These are phyloP conservation scores for Oostethus manadensis DNA, from an alignment of 2,113 vertebrate species.

Conservation along the genomic window DNA sequence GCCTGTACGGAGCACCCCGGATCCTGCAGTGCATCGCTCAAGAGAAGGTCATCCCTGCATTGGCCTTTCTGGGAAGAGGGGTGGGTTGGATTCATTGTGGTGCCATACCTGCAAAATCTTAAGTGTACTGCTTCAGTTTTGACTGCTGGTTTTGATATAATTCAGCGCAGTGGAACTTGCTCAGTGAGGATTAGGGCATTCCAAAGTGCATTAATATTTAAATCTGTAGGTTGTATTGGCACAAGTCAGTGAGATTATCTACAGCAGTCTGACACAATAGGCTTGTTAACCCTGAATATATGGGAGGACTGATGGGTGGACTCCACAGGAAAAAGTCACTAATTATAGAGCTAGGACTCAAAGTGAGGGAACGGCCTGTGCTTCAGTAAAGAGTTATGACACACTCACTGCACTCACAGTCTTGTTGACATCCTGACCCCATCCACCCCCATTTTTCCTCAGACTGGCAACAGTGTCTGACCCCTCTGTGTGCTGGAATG, in stretches of 20 bases:
- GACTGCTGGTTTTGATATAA: neutral
- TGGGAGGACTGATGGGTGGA: constrained; percentile 26
- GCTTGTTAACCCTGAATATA: constrained; percentile 15
- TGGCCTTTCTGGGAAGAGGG: constrained; percentile 81
- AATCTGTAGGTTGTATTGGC: neutral
- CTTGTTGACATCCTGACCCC: constrained; percentile 34
- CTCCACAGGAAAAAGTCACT: constrained; percentile 42
- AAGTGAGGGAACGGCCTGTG: constrained; percentile 26
- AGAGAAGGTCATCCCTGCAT: constrained; percentile 86
- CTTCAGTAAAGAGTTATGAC: constrained; percentile 11
- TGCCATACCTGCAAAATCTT: neutral
- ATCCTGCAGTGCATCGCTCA: constrained; percentile 95
- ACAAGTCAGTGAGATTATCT: neutral
- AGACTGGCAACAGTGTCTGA: constrained; percentile 57
- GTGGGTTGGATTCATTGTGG: constrained; percentile 68
- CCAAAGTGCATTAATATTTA: neutral
- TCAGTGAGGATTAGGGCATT: no score
- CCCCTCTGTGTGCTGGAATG: constrained; percentile 59
- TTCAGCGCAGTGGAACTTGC: neutral
- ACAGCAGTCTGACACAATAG: constrained; percentile 10
- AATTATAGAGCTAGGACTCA: constrained; percentile 53
- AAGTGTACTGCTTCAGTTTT: neutral
- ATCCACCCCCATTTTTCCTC: constrained; percentile 35
- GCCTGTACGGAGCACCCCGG: constrained; percentile 90
- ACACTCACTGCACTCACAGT: constrained; percentile 13